A percentile compares a stretch with the other conserved stretches of the same genome.
Evolutionary conservation across 2,888 invertebrate genomes (phyloP).

Genomic region (Megalurothrips usitatus): DNA sequence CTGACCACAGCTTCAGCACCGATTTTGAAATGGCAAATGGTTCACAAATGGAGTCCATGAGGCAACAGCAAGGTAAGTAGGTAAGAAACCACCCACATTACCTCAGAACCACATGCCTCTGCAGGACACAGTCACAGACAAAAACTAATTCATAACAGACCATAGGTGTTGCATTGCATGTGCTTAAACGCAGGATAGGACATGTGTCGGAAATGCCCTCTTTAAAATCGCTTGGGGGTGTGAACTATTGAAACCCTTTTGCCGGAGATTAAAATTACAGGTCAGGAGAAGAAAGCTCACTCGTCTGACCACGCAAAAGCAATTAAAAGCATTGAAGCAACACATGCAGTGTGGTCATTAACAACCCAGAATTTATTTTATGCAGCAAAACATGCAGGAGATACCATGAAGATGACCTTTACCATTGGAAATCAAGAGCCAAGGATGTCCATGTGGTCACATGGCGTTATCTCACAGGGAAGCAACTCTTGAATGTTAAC

Average conservation of each 20-base stretch:
- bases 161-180: no score
- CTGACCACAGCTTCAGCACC: background rate
- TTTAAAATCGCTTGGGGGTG: no score
- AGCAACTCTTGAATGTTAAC: conserved; percentile 12
- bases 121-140: background rate
- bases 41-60: background rate
- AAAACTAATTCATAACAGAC: no score
- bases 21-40: background rate
- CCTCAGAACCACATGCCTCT: background rate
- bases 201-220: no score
- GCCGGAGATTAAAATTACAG: no score
- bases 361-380: no score
- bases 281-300: no score
- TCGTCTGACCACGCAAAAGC: background rate
- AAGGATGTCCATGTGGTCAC: conserved; percentile 22
- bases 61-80: background rate
- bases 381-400: background rate
- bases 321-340: background rate
- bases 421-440: conserved; percentile 19
- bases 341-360: background rate
- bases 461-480: background rate
- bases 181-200: no score
- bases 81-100: background rate
- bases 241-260: no score
- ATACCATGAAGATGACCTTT: background rate